Conservation (phyloP, 1,140 invertebrate genomes). For the Drosophila bocqueti region DNA sequence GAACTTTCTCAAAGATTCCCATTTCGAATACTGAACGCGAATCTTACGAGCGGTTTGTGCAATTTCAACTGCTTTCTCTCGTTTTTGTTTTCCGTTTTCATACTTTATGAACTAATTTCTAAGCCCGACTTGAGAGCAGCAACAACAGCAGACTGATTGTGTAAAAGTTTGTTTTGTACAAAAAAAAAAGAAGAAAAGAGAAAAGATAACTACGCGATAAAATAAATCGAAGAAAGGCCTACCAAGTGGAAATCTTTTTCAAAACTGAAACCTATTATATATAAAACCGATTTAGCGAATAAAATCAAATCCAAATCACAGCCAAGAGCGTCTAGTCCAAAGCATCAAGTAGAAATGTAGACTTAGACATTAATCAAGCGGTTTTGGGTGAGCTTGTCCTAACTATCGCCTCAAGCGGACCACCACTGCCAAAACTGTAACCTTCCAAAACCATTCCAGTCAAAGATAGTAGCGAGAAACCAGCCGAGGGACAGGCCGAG, state of each 20-base stretch:
- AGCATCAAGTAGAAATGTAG: constrained; percentile 12
- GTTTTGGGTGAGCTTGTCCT: constrained; percentile 14
- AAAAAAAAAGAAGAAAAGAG: constrained; percentile 38
- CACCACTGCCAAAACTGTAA: not conserved
- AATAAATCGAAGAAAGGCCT: constrained; percentile 27
- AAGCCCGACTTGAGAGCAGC: constrained; percentile 59
- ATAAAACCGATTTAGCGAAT: constrained; percentile 61
- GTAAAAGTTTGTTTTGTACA: constrained; percentile 76
- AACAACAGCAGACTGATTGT: constrained; percentile 76
- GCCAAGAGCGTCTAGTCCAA: constrained; percentile 11
- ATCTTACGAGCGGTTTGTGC: constrained; percentile 62
- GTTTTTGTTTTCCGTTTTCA: constrained; percentile 51
- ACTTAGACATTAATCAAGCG: constrained; percentile 4
- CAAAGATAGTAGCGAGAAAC: constrained; percentile 61
- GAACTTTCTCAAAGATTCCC: constrained; percentile 31
- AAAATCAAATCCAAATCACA: constrained; percentile 54
- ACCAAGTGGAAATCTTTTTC: constrained; percentile 41
- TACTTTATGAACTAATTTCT: constrained; percentile 60
- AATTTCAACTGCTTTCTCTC: constrained; percentile 45
- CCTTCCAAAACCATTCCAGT: constrained; percentile 46
- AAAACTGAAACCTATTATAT: constrained; percentile 55
- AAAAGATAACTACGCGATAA: constrained; percentile 32
- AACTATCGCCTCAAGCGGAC: not conserved
- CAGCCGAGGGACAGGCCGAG: constrained; percentile 26
- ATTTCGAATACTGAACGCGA: constrained; percentile 61